Conservation (phyloP, 1,140 invertebrate genomes). For the Neotoxoptera formosana region DNA sequence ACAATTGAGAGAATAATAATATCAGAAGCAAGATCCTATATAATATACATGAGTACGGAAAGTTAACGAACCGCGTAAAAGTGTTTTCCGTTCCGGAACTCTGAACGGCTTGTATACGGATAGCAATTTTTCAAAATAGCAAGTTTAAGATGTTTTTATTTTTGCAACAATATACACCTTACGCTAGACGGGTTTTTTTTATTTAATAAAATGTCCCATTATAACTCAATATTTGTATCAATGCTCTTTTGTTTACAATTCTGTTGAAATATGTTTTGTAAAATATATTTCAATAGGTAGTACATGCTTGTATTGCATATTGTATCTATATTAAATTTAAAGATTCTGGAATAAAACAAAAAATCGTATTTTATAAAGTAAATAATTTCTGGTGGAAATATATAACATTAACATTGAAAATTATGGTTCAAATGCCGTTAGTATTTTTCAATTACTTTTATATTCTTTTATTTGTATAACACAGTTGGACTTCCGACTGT, state of each 20-base stretch:
- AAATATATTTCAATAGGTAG: not conserved
- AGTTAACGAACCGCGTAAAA: constrained; percentile 43
- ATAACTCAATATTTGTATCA: not conserved
- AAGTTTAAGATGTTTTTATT: not conserved
- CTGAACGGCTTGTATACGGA: not conserved
- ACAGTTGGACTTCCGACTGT: not conserved
- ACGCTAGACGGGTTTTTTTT: not conserved
- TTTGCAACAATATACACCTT: not conserved
- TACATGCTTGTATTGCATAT: not conserved
- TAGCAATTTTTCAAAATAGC: not conserved
- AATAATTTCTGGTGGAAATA: not conserved
- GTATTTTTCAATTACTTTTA: constrained; percentile 8
- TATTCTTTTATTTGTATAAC: not conserved
- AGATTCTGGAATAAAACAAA: not conserved
- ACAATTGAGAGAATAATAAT: not conserved
- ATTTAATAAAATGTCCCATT: not conserved
- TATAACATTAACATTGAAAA: not conserved
- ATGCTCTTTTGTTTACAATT: not conserved
- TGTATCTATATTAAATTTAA: not conserved
- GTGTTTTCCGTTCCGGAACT: constrained; percentile 31
- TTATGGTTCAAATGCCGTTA: not conserved
- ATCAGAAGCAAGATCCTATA: not conserved
- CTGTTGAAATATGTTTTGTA: not conserved
- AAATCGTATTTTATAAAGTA: not conserved
- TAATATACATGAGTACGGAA: not conserved